These are phyloP conservation scores for Lasaia peninsularis DNA, from an alignment of 1,140 invertebrate genomes.

Conservation along the genomic window DNA sequence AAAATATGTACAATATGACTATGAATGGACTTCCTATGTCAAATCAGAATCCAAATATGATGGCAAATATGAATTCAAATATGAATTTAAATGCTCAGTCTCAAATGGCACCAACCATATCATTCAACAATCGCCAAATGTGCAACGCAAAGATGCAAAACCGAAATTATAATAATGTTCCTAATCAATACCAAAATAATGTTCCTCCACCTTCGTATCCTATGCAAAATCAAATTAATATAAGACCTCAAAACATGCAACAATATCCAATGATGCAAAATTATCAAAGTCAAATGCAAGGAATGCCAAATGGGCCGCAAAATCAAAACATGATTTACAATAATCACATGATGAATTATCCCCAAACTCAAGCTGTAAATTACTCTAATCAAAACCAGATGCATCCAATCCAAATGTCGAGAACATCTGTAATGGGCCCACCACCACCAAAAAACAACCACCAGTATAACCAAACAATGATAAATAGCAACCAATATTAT, in stretches of 20 bases:
- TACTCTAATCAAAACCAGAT: constrained; percentile 6
- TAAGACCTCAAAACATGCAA: constrained; percentile 35
- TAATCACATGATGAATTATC: constrained; percentile 26
- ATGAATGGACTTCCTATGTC: constrained; percentile 44
- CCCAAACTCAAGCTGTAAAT: constrained; percentile 15
- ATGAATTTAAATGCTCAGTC: constrained; percentile 21
- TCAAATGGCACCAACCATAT: constrained; percentile 36
- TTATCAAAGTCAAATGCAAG: constrained; percentile 32
- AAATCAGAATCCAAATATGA: constrained; percentile 49
- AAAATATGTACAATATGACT: constrained; percentile 59
- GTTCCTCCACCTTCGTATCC: constrained; percentile 49
- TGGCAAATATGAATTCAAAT: constrained; percentile 50
- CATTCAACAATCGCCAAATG: constrained; percentile 50
- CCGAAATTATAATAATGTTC: constrained; percentile 51
- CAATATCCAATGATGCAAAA: constrained; percentile 66
- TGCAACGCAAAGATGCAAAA: constrained; percentile 50
- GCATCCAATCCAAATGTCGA: constrained; percentile 3
- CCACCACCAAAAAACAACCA: constrained; percentile 69
- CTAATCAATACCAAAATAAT: constrained; percentile 60
- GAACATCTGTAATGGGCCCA: constrained; percentile 54
- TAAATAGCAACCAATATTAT: constrained; percentile 68
- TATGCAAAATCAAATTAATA: constrained; percentile 48
- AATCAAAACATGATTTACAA: constrained; percentile 29
- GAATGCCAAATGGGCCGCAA: constrained; percentile 15
- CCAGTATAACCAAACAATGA: constrained; percentile 64